Conservation (phyloP, 2,888 invertebrate genomes). For the Tetragnatha montana region DNA sequence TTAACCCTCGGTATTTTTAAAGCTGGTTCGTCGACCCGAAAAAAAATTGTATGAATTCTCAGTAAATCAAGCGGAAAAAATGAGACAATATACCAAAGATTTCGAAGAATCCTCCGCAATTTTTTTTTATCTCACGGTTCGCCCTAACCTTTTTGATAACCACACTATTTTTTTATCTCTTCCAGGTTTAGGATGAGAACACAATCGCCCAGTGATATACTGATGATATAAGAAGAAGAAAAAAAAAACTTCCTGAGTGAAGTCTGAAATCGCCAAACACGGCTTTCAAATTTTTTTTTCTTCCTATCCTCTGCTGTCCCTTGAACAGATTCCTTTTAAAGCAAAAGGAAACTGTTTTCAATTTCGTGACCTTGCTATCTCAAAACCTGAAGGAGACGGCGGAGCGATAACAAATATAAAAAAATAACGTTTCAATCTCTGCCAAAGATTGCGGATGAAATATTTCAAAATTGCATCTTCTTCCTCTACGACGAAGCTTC, state of each 20-base stretch:
- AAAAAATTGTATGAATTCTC: neutral
- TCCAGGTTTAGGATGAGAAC: neutral
- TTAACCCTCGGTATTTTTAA: neutral
- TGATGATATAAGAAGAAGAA: slow-evolving; percentile 8
- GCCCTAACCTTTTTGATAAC: slow-evolving; percentile 22
- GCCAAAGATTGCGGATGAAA: slow-evolving; percentile 58
- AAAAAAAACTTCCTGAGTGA: slow-evolving; percentile 23
- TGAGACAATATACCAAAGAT: neutral
- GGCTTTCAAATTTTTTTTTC: slow-evolving; percentile 23
- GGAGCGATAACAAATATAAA: neutral
- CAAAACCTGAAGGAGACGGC: slow-evolving; percentile 1
- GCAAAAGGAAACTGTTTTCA: slow-evolving; percentile 56
- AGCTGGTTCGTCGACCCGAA: neutral
- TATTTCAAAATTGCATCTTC: slow-evolving; percentile 59
- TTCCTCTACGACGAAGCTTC: slow-evolving; percentile 45
- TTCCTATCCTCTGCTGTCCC: slow-evolving; percentile 5
- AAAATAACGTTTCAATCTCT: slow-evolving; percentile 46
- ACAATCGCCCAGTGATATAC: slow-evolving; percentile 32
- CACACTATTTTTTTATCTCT: slow-evolving; percentile 13
- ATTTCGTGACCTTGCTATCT: slow-evolving; percentile 62
- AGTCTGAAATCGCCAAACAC: slow-evolving; percentile 37
- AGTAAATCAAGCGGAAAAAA: neutral
- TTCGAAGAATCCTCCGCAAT: neutral
- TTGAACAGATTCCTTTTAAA: slow-evolving; percentile 40
- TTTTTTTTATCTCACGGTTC: slow-evolving; percentile 10